Evolutionary conservation across 1,140 invertebrate species (phyloP), one percentile per base, ranked within the genome.

Genomic region (Scaptomyza pallida): DNA sequence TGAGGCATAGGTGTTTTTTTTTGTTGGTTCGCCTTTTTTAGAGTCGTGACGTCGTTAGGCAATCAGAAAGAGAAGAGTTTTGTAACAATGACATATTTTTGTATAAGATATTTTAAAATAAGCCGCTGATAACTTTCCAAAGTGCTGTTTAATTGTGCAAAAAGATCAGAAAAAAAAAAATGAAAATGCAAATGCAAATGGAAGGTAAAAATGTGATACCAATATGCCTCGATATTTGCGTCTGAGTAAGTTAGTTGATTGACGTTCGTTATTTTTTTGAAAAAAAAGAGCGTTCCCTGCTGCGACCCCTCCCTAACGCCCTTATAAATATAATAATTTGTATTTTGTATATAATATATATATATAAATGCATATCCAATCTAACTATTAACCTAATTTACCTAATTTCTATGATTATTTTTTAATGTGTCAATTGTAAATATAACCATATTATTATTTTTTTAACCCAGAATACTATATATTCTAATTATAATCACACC

Each of bases 131-230:
- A 86, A 70, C 73, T 85, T 85, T 76, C 47, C 67, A 79, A 30
- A 72, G 52, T 63, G 40, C 45, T 67, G 68, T 68, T 41, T 5
- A 54, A 35, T 43, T 65, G 15, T 52, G 60, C 48, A 35, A 55
- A 21, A 45, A 26, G 5, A 45, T n/a, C n/a, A n/a, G n/a, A 63
- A 59, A 30, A 6, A 8, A 30, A 30, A 30, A 9, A 30, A 26
- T 5, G 1, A 9, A 30, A 30, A 10, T 33, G 50, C 56, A 67
- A 48, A 63, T 63, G 72, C 61, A 61, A 48, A 13, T 17, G 33
- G 23, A 50, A 41, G 63, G 33, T 70, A 81, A 80, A 81, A 80
- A 80, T 85, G 80, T 85, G 80, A 85, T 85, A 85, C 54, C 65
- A 68, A 70, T 62, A 67, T 70, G 69, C 69, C 57, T 86, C 77